Evolutionary conservation across 2,113 vertebrate species (phyloP), one percentile per base, ranked within the genome.

Genomic region (Deroptyus accipitrinus): DNA sequence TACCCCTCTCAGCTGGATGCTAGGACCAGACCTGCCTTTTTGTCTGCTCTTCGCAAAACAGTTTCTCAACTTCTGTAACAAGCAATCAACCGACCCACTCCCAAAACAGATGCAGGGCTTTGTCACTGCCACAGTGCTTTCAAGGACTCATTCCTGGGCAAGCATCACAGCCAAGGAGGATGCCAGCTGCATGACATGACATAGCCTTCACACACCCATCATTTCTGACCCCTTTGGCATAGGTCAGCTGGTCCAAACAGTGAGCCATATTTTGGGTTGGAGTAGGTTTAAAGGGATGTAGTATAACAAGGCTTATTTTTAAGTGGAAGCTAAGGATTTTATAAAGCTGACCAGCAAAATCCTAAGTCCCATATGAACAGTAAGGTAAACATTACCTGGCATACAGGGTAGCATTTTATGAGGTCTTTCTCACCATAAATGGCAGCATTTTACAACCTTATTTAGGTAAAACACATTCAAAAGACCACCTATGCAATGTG

Each of bases 401-500:
- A 92, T 76, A 89, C 75, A 88, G 72, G 85, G 90, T 62, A 96
- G 87, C 86, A 55, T 88, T 97, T 98, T 96, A 97, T 86, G 51
- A 52, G 72, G 27, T 86, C 30, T 57, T 88, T 67, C 72, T 88
- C 67, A 68, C 67, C 48, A 59, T 31, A 88, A 92, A 54, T 63
- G 52, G 91, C 80, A 97, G 49, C 80, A 52, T 94, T 97, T 98
- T 96, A 96, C 30, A 69, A 42, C 86, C 61, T n/a, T 13, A 82
- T 87, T 95, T 95, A 97, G 97, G 92, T 94, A 93, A 97, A 97
- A 89, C 68, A 85, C 77, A 35, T 94, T 95, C 39, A 78, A 76
- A 93, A 96, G 92, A 93, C 95, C 96, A 97, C 97, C 95, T 96
- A 83, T 91, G 92, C 73, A 91, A 86, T 2, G 35, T 14, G 64